A percentile compares a stretch with the other conserved stretches of the same genome.
These are phyloP conservation scores for Hydropsyche tenuis DNA, from an alignment of 1,140 invertebrate genomes.

Conservation along the genomic window DNA sequence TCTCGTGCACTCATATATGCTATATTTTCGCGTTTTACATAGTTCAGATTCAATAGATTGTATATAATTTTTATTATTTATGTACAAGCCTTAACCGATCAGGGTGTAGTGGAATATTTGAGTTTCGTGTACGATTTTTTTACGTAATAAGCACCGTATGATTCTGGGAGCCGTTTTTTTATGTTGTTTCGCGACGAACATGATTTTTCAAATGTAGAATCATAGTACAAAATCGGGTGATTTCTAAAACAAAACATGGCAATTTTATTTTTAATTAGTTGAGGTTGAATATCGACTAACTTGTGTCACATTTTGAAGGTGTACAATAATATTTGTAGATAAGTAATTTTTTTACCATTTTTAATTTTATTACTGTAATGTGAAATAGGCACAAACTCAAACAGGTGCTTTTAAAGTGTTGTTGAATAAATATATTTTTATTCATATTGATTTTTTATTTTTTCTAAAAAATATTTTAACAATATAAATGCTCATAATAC, in stretches of 20 bases:
- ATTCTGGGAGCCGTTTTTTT: too few species aligned
- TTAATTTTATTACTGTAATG: conserved; percentile 23
- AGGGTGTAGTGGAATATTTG: conserved; percentile 8
- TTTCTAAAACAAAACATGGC: neutral
- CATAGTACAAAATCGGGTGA: neutral
- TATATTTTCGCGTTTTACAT: too few species aligned
- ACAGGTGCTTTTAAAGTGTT: conserved; percentile 32
- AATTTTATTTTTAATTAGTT: neutral
- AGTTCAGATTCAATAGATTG: neutral
- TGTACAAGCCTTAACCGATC: conserved; percentile 12
- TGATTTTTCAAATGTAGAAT: neutral
- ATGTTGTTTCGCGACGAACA: neutral
- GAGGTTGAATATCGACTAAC: too few species aligned
- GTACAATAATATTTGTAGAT: conserved; percentile 1
- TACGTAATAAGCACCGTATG: too few species aligned
- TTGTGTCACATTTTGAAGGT: conserved; percentile 13
- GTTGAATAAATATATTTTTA: conserved; percentile 39
- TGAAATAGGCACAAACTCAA: conserved; percentile 32
- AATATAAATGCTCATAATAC: neutral
- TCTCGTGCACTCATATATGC: too few species aligned
- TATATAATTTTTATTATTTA: neutral
- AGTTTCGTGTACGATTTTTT: neutral
- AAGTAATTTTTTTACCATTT: conserved; percentile 28
- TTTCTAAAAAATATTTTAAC: neutral
- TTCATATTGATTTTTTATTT: conserved; percentile 27